Percentiles rank a stretch among this genome's conserved stretches.
These are phyloP conservation scores for Microhierax caerulescens DNA, from an alignment of 2,797 vertebrate genomes.

Conservation along the genomic window DNA sequence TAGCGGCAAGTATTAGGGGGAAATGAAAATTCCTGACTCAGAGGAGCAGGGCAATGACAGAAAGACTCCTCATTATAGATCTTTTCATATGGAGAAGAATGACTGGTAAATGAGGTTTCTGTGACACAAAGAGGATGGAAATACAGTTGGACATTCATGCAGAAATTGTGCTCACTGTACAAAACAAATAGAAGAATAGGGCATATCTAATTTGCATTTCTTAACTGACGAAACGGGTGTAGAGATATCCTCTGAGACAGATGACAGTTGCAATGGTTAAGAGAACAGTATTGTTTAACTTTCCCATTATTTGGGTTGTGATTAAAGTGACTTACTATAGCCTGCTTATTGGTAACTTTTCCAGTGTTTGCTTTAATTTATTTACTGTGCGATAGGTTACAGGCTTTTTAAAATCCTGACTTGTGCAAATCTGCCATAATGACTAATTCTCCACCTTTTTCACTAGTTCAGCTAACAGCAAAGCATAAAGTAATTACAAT, in stretches of 20 bases:
- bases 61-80: slow-evolving; percentile 67
- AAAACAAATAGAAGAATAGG: slow-evolving; percentile 54
- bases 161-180: slow-evolving; percentile 63
- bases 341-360: not conserved
- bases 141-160: slow-evolving; percentile 64
- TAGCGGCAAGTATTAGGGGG: slow-evolving; percentile 55
- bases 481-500: not conserved
- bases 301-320: not conserved
- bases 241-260: not conserved
- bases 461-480: not conserved
- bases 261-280: not conserved
- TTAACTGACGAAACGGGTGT: not conserved
- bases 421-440: not conserved
- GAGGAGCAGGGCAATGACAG: slow-evolving; percentile 65
- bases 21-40: slow-evolving; percentile 66
- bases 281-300: not conserved
- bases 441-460: not conserved
- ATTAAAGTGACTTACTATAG: not conserved
- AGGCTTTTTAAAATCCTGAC: not conserved
- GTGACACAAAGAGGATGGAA: slow-evolving; percentile 66
- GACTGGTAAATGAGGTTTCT: slow-evolving; percentile 66
- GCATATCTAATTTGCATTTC: slow-evolving; percentile 50
- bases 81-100: slow-evolving; percentile 66
- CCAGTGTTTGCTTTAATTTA: not conserved
- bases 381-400: not conserved